Evolutionary conservation across 2,888 invertebrate genomes (phyloP), one percentile per base, ranked within the genome.

Genomic region (Thymelicus lineola): DNA sequence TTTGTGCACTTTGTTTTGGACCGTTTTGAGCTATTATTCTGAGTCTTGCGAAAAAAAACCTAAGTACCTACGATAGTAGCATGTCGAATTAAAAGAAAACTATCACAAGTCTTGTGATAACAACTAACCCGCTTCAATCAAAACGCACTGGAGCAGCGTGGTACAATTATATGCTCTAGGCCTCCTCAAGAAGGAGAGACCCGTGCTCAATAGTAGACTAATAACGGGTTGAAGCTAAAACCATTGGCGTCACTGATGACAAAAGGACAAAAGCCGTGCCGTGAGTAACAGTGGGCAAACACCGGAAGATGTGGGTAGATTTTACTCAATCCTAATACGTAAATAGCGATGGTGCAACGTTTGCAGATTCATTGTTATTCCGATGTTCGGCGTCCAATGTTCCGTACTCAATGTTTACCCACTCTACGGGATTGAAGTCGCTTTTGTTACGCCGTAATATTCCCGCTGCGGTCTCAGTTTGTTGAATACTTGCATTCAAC

Each of bases 301-400:
- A 45, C 63, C 36, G 15, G 38, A 42, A 42, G 73, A 73, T 72
- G 70, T 67, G 70, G 72, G 72, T 69, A 72, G 74, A 36, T 58
- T 66, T 57, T 66, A 70, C 72, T 74, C 74, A 73, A 74, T 71
- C 68, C 48, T 48, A 36, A 66, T 66, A 66, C 38, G 59, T 50
- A 66, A 59, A 58, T 48, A 20, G 50, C 48, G 28, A 35, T 66
- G 66, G 66, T 20, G 57, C 46, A 58, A 58, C 15, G 36, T 36
- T n/a, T 38, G 53, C 62, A 15, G 46, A 48, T 66, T 15, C 55
- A 55, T 55, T 55, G 55, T 55, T 14, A 14, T 28, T 17, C 35
- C 14, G 15, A 55, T 55, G 28, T 55, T 28, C 55, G 17, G 2
- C 9, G 53, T 20, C 53, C 53, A 20, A 53, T 20, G 53, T 53